Evolutionary conservation across 2,113 vertebrate genomes (phyloP).

Genomic region (Petrocephalus zakoni): DNA sequence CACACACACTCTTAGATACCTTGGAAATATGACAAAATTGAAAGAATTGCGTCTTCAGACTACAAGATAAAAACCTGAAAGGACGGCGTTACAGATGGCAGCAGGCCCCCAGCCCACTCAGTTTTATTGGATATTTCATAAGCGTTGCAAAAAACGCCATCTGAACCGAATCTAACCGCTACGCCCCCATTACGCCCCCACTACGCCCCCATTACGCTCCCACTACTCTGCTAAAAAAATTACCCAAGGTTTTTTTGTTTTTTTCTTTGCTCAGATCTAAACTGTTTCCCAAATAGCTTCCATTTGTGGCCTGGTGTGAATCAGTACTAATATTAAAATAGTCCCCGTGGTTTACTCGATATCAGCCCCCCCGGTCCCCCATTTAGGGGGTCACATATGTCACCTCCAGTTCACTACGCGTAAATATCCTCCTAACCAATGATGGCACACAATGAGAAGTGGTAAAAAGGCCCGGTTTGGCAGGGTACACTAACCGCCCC

Average conservation of each 20-base stretch:
- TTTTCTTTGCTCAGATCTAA: background rate
- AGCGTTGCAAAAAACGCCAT: background rate
- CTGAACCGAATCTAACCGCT: background rate
- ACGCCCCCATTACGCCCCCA: background rate
- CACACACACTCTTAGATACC: background rate
- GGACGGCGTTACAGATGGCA: background rate
- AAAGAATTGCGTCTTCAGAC: background rate
- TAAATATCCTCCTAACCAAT: background rate
- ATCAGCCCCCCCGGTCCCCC: background rate
- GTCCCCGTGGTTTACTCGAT: background rate
- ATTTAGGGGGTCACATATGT: background rate
- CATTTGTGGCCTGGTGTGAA: background rate
- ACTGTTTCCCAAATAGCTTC: background rate
- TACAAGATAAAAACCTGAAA: background rate
- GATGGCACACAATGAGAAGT: background rate
- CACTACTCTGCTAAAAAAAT: slow-evolving; percentile 1
- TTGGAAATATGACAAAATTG: background rate
- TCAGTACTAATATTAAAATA: background rate
- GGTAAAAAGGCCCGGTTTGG: background rate
- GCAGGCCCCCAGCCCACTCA: background rate
- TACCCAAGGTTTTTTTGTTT: background rate
- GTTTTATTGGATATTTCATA: slow-evolving; percentile 2
- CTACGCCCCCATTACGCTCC: background rate
- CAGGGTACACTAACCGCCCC: background rate
- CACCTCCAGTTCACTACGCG: background rate